Base-by-base conservation (phyloP, 2,888 invertebrate genomes). In the Gastracanthus pulcherrimus region DNA sequence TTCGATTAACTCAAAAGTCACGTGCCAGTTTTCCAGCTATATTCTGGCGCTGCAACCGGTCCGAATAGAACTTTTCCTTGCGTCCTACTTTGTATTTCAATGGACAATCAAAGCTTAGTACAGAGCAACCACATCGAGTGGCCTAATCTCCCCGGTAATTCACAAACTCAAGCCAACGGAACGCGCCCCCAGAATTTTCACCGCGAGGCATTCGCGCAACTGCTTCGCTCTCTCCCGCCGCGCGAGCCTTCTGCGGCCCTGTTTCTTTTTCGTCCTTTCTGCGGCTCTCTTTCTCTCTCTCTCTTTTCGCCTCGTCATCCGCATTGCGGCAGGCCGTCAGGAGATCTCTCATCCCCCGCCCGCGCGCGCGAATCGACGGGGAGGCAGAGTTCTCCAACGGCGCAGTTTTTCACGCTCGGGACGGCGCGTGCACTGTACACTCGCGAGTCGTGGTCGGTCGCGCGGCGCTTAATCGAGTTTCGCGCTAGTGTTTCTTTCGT, bases 271-370 rank as follows among this genome's bases (percentile, higher is more conserved):
- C 7, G 5, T n/a, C 31, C 23, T 72, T 41, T 41, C 60, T 41
- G 7, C 34, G 60, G 16, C 62, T 55, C 45, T 64, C 66, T 71
- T 72, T 45, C 74, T 79, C 41, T 77, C 58, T 36, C 23, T 23
- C 69, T 31, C 29, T 23, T 13, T 16, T 64, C 62, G 23, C 45
- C 60, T 60, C 76, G 70, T 51, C 70, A 51, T 82, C 67, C 72
- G 72, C 76, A 82, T 83, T 83, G 83, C 84, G 78, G 76, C 71
- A 75, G 7, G 29, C 19, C 9, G n/a, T 7, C 62, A n/a, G 31
- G 34, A 70, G 70, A 70, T 51, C 11, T 51, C 51, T 19, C 34
- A 31, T 48, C 55, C 29, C n/a, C 31, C 13, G 66, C 66, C 23
- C 38, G 41, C 41, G 38, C 23, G 51, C 51, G 23, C 29, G 5